Base-by-base conservation (phyloP, 2,797 vertebrate genomes). In the Sciurus vulgaris region DNA sequence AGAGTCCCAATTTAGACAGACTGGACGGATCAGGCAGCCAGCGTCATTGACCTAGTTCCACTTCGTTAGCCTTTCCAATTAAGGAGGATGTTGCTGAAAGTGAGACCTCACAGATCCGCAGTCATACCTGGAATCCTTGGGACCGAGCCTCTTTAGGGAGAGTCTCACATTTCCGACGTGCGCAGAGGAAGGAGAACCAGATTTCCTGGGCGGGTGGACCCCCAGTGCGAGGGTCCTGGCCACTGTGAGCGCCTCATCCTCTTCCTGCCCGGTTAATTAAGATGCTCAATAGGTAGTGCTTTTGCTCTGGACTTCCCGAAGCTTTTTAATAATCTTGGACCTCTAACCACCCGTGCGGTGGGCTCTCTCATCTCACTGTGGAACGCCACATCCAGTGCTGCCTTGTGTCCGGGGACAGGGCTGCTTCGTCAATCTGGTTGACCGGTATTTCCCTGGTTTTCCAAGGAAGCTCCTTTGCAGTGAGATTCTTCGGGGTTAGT, bases 51-150 rank as follows among this genome's bases (percentile, higher is more conserved):
- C 97, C 98, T 67, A 65, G 86, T 97, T 98, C 96, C 4, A 63
- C 96, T 98, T 98, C 87, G 72, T 97, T 98, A 97, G 97, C 51
- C 94, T 98, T 98, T 97, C 93, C 95, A 97, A 93, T 98, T 98
- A 98, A 98, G 97, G 92, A 95, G 92, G 91, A 22, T 96, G 92
- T 54, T 96, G 88, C 92, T 79, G 98, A 94, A 97, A 97, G 96
- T 0, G 5, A 98, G 96, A 97, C 96, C 90, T 97, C 95, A 78
- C 94, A 93, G 65, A 79, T n/a, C 13, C 0, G 5, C 15, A 8
- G 90, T 49, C 65, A 72, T 86, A 96, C 96, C 96, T 92, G 76
- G 92, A 85, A 76, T 92, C 91, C 95, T 84, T 74, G 65, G 82
- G 65, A 35, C 94, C 56, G 59, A 49, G 63, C n/a, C 86, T 92